Base-by-base conservation (phyloP, 2,797 vertebrate genomes). In the Australoheros facetus region DNA sequence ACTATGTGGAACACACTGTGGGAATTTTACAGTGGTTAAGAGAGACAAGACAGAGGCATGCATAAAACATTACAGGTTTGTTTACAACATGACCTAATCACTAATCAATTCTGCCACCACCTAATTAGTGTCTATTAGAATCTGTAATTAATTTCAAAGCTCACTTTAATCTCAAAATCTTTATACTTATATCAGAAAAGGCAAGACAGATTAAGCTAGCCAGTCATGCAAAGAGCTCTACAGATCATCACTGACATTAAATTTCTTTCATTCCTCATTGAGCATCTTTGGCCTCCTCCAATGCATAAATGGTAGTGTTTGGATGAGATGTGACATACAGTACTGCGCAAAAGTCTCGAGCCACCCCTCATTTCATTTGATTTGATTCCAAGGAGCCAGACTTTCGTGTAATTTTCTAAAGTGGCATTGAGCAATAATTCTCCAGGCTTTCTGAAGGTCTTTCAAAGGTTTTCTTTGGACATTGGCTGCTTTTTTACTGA, bases 131-230 rank as follows among this genome's bases (percentile, higher is more conserved):
- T 71, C 56, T 51, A 70, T 84, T 84, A 73, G 83, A 81, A 70
- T 30, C 42, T 66, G 55, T 71, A 81, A 90, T 82, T 73, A 19
- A 76, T 79, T 85, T 85, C 45, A 85, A 78, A 77, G 70, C 62
- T 72, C 7, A 3, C 30, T 82, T 77, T 87, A 82, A 90, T 90
- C 80, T 84, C 30, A 48, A 59, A 75, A 88, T 91, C 82, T 88
- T 80, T 84, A 58, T 58, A 81, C 30, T 60, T 73, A 57, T 26
- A 66, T 81, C 70, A 82, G 78, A 60, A 79, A 45, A 54, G 70
- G 55, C 4, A 56, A 56, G 62, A 85, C 32, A 72, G 86, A 87
- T 87, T 62, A 86, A 59, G 48, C 26, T 28, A 73, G 26, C 60
- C 78, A 81, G 57, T 59, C 84, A 73, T 85, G 86, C 69, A 34